Conservation (phyloP, 2,113 vertebrate genomes). For the Crotalus tigris region DNA sequence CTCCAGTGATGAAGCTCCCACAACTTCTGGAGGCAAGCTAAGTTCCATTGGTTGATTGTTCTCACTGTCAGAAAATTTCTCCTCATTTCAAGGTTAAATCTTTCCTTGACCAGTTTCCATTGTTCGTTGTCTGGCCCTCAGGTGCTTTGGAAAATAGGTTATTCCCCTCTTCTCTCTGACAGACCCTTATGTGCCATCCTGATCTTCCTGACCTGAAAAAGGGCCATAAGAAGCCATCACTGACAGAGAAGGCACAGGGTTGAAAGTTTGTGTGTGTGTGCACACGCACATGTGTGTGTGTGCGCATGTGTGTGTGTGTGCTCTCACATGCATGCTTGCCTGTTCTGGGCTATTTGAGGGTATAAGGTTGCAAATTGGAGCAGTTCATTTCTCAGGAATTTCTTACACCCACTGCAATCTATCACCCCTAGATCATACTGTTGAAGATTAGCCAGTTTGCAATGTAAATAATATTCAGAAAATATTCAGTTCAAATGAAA, state of each 20-base stretch:
- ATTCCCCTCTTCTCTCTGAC: too few species aligned
- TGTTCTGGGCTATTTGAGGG: neutral
- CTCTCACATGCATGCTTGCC: neutral
- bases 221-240: neutral
- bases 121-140: too few species aligned
- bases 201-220: neutral
- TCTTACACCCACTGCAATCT: neutral
- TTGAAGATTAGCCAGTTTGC: neutral
- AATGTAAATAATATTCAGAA: neutral
- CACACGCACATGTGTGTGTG: too few species aligned
- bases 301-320: too few species aligned
- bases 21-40: too few species aligned
- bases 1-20: too few species aligned
- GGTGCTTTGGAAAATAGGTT: too few species aligned
- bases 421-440: neutral
- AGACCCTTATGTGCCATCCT: neutral
- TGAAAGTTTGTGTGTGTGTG: neutral
- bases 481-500: neutral
- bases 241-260: neutral
- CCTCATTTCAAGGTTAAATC: too few species aligned
- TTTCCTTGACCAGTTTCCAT: too few species aligned
- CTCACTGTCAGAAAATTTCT: too few species aligned
- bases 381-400: neutral
- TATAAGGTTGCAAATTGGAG: neutral
- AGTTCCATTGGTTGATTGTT: too few species aligned